Evolutionary conservation across 1,140 invertebrate genomes (phyloP).

Genomic region (Zophobas morio): DNA sequence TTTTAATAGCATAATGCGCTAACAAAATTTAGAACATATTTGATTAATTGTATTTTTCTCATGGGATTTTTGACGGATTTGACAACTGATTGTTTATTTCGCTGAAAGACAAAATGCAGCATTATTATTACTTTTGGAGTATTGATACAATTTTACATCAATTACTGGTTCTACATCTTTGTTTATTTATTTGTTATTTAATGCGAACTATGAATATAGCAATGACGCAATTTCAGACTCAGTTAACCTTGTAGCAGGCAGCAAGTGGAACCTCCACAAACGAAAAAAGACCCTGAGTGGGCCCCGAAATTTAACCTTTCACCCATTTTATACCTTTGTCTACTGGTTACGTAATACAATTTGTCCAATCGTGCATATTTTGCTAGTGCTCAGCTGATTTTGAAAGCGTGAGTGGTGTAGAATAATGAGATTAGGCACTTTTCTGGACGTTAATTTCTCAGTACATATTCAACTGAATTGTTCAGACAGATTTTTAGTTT

Average conservation of each 20-base stretch:
- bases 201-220: not conserved
- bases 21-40: too few relatives aligned
- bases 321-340: conserved; percentile 1
- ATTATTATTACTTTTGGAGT: too few relatives aligned
- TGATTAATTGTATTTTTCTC: too few relatives aligned
- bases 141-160: too few relatives aligned
- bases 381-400: not conserved
- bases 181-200: not conserved
- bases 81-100: too few relatives aligned
- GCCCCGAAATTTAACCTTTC: conserved; percentile 29
- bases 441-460: too few relatives aligned
- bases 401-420: not conserved
- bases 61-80: too few relatives aligned
- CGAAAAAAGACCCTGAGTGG: conserved; percentile 15
- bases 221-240: conserved; percentile 15
- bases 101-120: too few relatives aligned
- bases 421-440: not conserved
- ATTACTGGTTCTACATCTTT: not conserved
- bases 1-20: too few relatives aligned
- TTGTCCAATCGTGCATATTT: not conserved
- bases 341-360: not conserved
- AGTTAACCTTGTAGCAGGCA: conserved; percentile 17
- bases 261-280: conserved; percentile 9
- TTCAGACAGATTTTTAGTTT: too few relatives aligned
- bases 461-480: too few relatives aligned